Conservation (phyloP, 2,797 vertebrate genomes). For the Argentina silus region DNA sequence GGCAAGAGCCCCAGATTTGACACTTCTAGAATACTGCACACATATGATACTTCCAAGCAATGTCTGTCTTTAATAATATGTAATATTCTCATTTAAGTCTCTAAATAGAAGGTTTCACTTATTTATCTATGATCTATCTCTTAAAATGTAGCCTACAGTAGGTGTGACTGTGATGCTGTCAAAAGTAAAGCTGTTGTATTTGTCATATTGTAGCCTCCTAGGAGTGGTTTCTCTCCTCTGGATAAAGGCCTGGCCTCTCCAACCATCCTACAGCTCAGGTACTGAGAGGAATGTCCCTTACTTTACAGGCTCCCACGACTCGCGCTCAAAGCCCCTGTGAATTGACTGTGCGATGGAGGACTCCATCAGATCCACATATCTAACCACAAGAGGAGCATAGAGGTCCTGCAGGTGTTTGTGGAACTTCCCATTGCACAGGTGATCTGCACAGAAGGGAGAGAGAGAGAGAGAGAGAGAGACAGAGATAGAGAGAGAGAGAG, state of each 20-base stretch:
- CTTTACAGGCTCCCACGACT: conserved; percentile 99
- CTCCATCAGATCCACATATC: conserved; percentile 99
- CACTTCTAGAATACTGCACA: not conserved
- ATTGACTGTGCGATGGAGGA: conserved; percentile 99
- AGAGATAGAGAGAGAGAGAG: not conserved
- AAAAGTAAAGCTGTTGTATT: no score
- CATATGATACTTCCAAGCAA: no score
- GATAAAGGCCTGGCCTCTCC: conserved; percentile 58
- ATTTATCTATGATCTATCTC: no score
- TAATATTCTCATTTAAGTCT: no score
- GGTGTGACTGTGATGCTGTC: no score
- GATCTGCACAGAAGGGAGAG: conserved; percentile 79
- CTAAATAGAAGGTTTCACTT: no score
- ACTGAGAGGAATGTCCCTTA: conserved; percentile 90
- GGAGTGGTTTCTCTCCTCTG: conserved; percentile 51
- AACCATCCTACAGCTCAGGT: conserved; percentile 52
- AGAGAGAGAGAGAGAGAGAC: not conserved
- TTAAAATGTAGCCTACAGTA: no score
- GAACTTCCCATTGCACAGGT: conserved; percentile 99
- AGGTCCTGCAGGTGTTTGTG: conserved; percentile 99
- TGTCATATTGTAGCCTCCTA: conserved; percentile 45
- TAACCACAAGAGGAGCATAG: conserved; percentile 99
- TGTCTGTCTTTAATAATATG: no score
- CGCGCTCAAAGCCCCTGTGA: conserved; percentile 99
- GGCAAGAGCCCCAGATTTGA: not conserved